phyloP scores from a whole-genome alignment of 2,888 invertebrate genomes.

The Cristatella mucedo region DNA sequence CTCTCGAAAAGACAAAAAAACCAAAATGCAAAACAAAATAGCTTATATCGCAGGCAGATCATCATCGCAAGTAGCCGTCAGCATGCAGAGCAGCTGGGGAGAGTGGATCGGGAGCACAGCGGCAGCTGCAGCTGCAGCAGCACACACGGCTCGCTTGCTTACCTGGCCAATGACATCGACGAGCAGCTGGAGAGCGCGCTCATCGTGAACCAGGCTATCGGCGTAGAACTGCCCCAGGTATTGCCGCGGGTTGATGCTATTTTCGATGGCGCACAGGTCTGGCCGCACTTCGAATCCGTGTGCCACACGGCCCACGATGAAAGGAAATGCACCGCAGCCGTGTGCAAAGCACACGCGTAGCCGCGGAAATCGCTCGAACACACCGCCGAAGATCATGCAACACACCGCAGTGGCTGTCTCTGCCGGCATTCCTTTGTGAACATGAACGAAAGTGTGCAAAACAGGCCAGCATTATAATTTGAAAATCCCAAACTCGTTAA shows the following conservation, averaged over 20 bases:
- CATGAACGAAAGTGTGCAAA: not conserved
- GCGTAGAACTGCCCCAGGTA: slow-evolving; percentile 41
- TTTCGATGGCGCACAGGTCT: slow-evolving; percentile 43
- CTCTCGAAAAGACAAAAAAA: too few species aligned
- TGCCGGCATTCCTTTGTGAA: slow-evolving; percentile 42
- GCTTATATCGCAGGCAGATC: too few species aligned
- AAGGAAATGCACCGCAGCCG: slow-evolving; percentile 43
- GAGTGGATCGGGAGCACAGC: too few species aligned
- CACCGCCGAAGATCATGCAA: slow-evolving; percentile 43
- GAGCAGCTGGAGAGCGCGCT: slow-evolving; percentile 38
- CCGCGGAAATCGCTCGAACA: slow-evolving; percentile 41
- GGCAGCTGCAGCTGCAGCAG: too few species aligned
- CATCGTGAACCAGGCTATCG: slow-evolving; percentile 43
- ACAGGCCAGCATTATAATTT: too few species aligned
- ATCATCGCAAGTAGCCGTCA: too few species aligned
- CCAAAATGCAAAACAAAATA: too few species aligned
- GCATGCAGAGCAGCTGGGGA: too few species aligned
- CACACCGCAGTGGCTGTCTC: slow-evolving; percentile 45
- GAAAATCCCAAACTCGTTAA: too few species aligned
- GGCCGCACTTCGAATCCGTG: slow-evolving; percentile 43
- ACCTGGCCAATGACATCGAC: slow-evolving; percentile 42
- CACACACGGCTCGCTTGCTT: too few species aligned
- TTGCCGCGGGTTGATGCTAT: slow-evolving; percentile 30
- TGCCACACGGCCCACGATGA: slow-evolving; percentile 42
- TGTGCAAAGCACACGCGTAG: slow-evolving; percentile 44